These are phyloP conservation scores for Magallana nippona DNA, from an alignment of 2,888 invertebrate species.

Conservation along the genomic window DNA sequence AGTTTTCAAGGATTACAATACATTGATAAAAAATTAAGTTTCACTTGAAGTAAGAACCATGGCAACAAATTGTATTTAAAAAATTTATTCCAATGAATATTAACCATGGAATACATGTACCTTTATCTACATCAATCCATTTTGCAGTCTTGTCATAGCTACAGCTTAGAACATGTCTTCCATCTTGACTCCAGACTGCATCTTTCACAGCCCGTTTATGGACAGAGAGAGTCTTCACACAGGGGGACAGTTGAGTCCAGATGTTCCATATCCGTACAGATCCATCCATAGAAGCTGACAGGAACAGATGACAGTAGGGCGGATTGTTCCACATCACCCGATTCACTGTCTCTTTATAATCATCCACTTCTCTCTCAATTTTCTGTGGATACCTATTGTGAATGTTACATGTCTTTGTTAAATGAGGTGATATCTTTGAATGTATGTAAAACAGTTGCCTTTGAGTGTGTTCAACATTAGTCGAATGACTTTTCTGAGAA, in stretches of 20 bases:
- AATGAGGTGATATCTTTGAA: slow-evolving; percentile 66
- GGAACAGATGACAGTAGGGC: slow-evolving; percentile 75
- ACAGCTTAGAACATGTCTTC: slow-evolving; percentile 71
- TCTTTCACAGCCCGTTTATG: slow-evolving; percentile 77
- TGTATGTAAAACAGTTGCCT: slow-evolving; percentile 70
- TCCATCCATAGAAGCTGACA: slow-evolving; percentile 77
- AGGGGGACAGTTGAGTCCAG: slow-evolving; percentile 67
- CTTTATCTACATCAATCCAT: slow-evolving; percentile 76
- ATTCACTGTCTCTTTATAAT: slow-evolving; percentile 72
- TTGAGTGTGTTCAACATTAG: background rate
- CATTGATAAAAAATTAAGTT: no score
- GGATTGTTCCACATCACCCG: slow-evolving; percentile 74
- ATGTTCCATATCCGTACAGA: slow-evolving; percentile 77
- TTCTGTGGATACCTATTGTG: slow-evolving; percentile 47
- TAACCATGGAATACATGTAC: slow-evolving; percentile 57
- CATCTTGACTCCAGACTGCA: slow-evolving; percentile 74
- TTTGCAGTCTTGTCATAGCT: slow-evolving; percentile 77
- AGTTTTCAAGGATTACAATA: no score
- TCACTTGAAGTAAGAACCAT: no score
- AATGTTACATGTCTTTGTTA: slow-evolving; percentile 44
- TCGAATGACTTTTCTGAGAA: background rate
- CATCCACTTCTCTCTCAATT: slow-evolving; percentile 44
- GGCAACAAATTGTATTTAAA: no score
- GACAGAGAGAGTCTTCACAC: slow-evolving; percentile 61
- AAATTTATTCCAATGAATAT: no score